A percentile compares a stretch with the other conserved stretches of the same genome.
phyloP scores from a whole-genome alignment of 1,140 invertebrate genomes.

The Drosophila pachea region DNA sequence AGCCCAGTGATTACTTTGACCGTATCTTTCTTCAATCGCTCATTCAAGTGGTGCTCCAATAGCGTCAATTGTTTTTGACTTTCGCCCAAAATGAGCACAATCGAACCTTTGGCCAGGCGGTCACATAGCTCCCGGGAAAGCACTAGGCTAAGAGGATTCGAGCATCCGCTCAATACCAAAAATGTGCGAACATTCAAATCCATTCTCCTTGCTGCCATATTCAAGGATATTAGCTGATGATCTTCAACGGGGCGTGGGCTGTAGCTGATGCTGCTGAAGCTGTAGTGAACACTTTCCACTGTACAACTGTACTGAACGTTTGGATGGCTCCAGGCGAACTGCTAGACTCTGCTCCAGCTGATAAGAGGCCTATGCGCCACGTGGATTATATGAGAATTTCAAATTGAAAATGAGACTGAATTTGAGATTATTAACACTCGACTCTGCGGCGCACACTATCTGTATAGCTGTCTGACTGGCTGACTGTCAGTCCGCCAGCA shows the following conservation, averaged over 20 bases:
- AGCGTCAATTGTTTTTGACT: constrained; percentile 77
- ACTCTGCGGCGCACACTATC: constrained; percentile 11
- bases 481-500: constrained; percentile 4
- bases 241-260: not conserved
- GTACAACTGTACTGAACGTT: constrained; percentile 54
- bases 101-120: constrained; percentile 82
- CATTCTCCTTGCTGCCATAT: constrained; percentile 71
- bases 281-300: constrained; percentile 46
- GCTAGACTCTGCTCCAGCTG: constrained; percentile 44
- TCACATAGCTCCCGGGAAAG: constrained; percentile 85
- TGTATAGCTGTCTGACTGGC: constrained; percentile 5
- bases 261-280: constrained; percentile 5
- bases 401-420: constrained; percentile 6
- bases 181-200: constrained; percentile 67
- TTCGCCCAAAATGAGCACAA: constrained; percentile 87
- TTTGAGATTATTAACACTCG: constrained; percentile 1
- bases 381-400: constrained; percentile 1
- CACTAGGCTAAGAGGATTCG: constrained; percentile 81
- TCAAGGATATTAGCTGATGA: constrained; percentile 13
- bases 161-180: constrained; percentile 63
- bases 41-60: constrained; percentile 38
- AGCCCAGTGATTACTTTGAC: constrained; percentile 39
- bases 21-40: constrained; percentile 22
- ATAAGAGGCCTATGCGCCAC: constrained; percentile 18
- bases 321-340: not conserved